Evolutionary conservation across 1,140 invertebrate genomes (phyloP).

Genomic region (Matsumurasca onukii): DNA sequence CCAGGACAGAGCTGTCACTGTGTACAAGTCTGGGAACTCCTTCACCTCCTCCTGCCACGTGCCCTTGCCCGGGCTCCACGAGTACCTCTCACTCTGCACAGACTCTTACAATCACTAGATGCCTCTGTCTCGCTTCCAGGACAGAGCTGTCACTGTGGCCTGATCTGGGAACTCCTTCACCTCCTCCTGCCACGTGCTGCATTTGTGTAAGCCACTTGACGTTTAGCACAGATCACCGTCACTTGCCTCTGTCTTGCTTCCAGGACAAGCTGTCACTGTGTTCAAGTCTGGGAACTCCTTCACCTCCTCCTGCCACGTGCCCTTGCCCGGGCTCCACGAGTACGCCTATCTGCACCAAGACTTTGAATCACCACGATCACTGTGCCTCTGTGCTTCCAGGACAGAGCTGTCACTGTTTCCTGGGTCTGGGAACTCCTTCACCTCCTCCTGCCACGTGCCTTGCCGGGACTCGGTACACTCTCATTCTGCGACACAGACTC

Average conservation of each 20-base stretch:
- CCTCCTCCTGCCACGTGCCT: conserved; percentile 77
- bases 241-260: conserved; percentile 85
- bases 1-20: conserved; percentile 86
- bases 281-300: conserved; percentile 86
- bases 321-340: conserved; percentile 79
- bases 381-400: conserved; percentile 99
- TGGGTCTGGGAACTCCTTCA: conserved; percentile 76
- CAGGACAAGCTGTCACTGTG: conserved; percentile 85
- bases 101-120: no score
- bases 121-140: conserved; percentile 94
- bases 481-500: conserved; percentile 52
- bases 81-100: no score
- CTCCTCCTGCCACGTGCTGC: conserved; percentile 76
- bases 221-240: conserved; percentile 77
- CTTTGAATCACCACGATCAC: no score
- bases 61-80: conserved; percentile 79
- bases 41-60: conserved; percentile 79
- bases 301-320: conserved; percentile 77
- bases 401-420: no score
- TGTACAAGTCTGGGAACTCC: conserved; percentile 83
- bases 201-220: no score
- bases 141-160: conserved; percentile 83
- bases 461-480: conserved; percentile 78
- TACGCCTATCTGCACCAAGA: no score
- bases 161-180: conserved; percentile 77